A percentile compares a stretch with the other conserved stretches of the same genome.
These are phyloP conservation scores for Myioborus miniatus DNA, from an alignment of 2,797 vertebrate genomes.

Conservation along the genomic window DNA sequence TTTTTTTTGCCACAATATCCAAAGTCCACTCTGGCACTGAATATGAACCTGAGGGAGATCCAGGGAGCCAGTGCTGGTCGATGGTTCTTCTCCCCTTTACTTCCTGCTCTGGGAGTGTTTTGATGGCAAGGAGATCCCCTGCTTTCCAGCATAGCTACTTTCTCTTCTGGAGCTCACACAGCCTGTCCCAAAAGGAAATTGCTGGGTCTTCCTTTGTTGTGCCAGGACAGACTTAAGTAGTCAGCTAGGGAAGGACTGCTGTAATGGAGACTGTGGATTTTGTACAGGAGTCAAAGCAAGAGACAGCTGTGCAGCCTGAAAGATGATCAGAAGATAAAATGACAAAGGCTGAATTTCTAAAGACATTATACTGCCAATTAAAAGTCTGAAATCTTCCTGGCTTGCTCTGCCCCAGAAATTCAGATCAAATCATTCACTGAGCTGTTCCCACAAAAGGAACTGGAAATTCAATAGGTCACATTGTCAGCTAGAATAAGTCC, in stretches of 20 bases:
- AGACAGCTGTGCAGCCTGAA: neutral
- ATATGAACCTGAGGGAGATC: neutral
- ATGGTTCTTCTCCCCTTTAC: neutral
- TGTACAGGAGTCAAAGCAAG: neutral
- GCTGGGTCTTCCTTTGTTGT: neutral
- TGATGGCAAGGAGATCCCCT: neutral
- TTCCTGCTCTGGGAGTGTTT: neutral
- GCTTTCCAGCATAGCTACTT: neutral
- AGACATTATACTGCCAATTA: slow-evolving; percentile 25
- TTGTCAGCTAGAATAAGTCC: slow-evolving; percentile 33
- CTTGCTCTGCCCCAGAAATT: slow-evolving; percentile 57
- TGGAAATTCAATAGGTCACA: slow-evolving; percentile 42
- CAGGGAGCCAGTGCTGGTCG: neutral
- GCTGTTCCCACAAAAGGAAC: slow-evolving; percentile 43
- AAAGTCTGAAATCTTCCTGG: slow-evolving; percentile 36
- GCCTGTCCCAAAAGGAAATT: neutral
- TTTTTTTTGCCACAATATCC: neutral
- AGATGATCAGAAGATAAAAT: slow-evolving; percentile 36
- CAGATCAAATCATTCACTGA: slow-evolving; percentile 26
- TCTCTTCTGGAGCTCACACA: neutral
- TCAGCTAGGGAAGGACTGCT: neutral
- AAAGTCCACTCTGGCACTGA: neutral
- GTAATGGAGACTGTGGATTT: neutral
- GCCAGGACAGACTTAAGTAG: neutral
- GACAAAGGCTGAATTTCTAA: slow-evolving; percentile 33